Conservation (phyloP, 2,113 vertebrate species). For the Toxostoma redivivum region DNA sequence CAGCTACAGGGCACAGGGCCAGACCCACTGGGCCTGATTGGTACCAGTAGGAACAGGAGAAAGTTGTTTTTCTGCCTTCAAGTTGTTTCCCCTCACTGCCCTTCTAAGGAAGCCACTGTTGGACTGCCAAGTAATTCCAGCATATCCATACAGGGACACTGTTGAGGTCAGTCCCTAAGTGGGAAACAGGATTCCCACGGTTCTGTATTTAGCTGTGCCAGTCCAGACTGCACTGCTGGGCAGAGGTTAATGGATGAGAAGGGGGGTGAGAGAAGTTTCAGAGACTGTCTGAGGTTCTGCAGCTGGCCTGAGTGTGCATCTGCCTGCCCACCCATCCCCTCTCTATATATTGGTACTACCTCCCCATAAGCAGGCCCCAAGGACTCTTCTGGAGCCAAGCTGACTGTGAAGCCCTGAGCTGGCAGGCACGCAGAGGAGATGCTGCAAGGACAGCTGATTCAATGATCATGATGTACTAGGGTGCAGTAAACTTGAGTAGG, state of each 20-base stretch:
- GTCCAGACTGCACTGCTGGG: neutral
- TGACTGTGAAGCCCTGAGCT: neutral
- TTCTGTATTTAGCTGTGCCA: constrained; percentile 40
- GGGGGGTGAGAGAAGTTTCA: neutral
- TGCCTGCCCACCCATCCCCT: neutral
- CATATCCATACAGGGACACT: neutral
- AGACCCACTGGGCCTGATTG: neutral
- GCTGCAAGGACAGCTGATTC: neutral
- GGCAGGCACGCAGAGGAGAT: neutral
- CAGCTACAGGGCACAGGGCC: neutral
- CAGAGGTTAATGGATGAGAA: neutral
- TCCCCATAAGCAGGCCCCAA: neutral
- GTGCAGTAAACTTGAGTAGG: neutral
- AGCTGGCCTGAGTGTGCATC: neutral
- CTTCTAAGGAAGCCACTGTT: neutral
- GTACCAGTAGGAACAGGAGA: neutral
- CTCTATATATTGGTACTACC: neutral
- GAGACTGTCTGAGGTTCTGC: neutral
- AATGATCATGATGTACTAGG: neutral
- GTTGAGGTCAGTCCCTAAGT: neutral
- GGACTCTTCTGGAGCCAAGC: neutral
- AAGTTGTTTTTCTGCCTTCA: neutral
- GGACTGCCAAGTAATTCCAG: constrained; percentile 21
- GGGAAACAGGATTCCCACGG: constrained; percentile 32
- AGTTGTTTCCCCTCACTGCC: neutral